These are phyloP conservation scores for Siderastrea siderea DNA, from an alignment of 92 coral and sea anemone genomes.

Conservation along the genomic window DNA sequence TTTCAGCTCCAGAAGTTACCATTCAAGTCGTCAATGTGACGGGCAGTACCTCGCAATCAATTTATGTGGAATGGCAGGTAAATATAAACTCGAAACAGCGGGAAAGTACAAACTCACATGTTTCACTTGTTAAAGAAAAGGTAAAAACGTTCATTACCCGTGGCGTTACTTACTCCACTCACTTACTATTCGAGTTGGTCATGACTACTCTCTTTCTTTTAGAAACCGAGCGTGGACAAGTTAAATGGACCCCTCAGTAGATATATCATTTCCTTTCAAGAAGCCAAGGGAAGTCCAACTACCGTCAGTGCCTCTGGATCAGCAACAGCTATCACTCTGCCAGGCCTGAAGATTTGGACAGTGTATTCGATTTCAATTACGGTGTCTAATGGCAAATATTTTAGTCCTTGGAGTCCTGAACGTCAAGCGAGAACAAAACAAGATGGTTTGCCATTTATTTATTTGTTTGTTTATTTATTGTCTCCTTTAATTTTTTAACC, in stretches of 20 bases:
- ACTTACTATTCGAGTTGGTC: too few species aligned
- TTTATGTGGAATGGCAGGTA: too few species aligned
- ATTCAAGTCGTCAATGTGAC: too few species aligned
- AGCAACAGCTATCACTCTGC: neutral
- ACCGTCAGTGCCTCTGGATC: neutral
- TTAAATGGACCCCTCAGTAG: neutral
- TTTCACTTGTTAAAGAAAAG: too few species aligned
- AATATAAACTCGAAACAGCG: too few species aligned
- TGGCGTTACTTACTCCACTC: too few species aligned
- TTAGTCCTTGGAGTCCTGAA: slow-evolving; percentile 23
- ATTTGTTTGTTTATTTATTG: too few species aligned
- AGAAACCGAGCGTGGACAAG: neutral
- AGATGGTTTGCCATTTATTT: slow-evolving; percentile 17
- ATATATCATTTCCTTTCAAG: neutral
- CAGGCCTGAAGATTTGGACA: slow-evolving; percentile 34
- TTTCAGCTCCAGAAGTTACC: too few species aligned
- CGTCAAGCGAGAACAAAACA: neutral
- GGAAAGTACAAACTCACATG: too few species aligned
- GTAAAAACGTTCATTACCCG: too few species aligned
- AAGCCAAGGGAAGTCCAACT: neutral
- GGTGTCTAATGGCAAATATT: slow-evolving; percentile 12
- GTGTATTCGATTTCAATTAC: neutral
- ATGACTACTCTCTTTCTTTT: neutral
- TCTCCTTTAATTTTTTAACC: too few species aligned
- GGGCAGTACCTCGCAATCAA: too few species aligned